phyloP scores from a whole-genome alignment of 2,113 vertebrate genomes.

The Xenopus borealis region DNA sequence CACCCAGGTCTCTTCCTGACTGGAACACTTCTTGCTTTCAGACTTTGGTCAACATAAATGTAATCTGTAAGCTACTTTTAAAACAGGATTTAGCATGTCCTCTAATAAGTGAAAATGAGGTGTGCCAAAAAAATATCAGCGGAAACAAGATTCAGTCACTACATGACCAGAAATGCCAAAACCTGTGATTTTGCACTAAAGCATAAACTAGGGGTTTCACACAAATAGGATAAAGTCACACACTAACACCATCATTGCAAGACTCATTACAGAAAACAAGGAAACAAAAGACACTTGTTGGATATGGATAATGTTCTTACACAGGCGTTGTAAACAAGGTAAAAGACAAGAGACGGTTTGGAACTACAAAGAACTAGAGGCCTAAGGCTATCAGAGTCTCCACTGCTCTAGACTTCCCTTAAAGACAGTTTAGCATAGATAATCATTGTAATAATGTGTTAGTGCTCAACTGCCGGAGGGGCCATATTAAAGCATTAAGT shows the following conservation, averaged over 20 bases:
- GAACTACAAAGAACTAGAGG: no score
- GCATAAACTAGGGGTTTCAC: not conserved
- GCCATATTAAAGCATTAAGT: not conserved
- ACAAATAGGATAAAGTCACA: not conserved
- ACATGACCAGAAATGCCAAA: slow-evolving; percentile 33
- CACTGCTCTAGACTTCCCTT: no score
- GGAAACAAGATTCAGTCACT: slow-evolving; percentile 56
- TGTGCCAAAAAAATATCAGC: slow-evolving; percentile 46
- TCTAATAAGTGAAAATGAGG: slow-evolving; percentile 63
- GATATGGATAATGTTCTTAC: not conserved
- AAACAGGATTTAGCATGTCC: slow-evolving; percentile 51
- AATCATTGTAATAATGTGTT: no score
- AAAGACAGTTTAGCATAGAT: no score
- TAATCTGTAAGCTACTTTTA: slow-evolving; percentile 54
- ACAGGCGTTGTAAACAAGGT: not conserved
- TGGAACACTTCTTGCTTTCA: slow-evolving; percentile 67
- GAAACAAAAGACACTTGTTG: slow-evolving; percentile 5
- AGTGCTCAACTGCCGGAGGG: not conserved
- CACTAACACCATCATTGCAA: not conserved
- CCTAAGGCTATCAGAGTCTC: no score
- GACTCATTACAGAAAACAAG: not conserved
- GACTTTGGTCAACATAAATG: slow-evolving; percentile 60
- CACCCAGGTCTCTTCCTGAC: slow-evolving; percentile 27
- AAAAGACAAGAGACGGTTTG: no score
- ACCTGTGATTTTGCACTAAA: slow-evolving; percentile 7